A percentile compares a stretch with the other conserved stretches of the same genome.
These are phyloP conservation scores for Stichodactyla mertensii DNA, from an alignment of 64 coral and sea anemone species.

Conservation along the genomic window DNA sequence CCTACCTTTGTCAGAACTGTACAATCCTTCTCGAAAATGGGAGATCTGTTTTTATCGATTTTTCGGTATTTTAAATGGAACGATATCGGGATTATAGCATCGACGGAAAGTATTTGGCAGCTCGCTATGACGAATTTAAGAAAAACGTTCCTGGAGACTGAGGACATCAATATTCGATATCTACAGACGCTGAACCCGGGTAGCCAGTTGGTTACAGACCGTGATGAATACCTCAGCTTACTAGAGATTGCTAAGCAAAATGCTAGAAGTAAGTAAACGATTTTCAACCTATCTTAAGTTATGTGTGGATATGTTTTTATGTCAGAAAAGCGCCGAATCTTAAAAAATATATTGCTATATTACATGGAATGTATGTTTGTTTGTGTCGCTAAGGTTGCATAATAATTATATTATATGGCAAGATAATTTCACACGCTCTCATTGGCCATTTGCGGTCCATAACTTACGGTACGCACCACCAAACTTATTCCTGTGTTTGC, in stretches of 20 bases:
- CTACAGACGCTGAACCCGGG: constrained; percentile 81
- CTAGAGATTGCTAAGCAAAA: constrained; percentile 56
- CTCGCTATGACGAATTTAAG: constrained; percentile 71
- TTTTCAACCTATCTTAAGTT: not conserved
- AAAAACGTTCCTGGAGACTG: constrained; percentile 66
- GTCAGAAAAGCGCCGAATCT: too few species aligned
- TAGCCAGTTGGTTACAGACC: constrained; percentile 69
- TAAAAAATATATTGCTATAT: too few species aligned
- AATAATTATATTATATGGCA: too few species aligned
- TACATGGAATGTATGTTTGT: too few species aligned
- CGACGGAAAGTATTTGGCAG: constrained; percentile 88
- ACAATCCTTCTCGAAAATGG: constrained; percentile 78
- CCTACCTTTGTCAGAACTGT: constrained; percentile 78
- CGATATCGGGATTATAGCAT: constrained; percentile 78
- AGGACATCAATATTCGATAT: constrained; percentile 65
- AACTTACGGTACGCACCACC: too few species aligned
- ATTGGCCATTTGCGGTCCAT: too few species aligned
- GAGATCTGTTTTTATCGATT: constrained; percentile 67
- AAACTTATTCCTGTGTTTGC: too few species aligned
- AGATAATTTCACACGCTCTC: too few species aligned
- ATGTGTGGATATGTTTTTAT: too few species aligned
- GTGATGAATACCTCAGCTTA: constrained; percentile 76
- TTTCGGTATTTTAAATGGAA: constrained; percentile 85
- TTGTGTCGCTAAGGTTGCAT: too few species aligned
- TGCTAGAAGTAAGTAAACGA: constrained; percentile 64